phyloP scores from a whole-genome alignment of 2,113 vertebrate genomes.

The Halichoeres trimaculatus region DNA sequence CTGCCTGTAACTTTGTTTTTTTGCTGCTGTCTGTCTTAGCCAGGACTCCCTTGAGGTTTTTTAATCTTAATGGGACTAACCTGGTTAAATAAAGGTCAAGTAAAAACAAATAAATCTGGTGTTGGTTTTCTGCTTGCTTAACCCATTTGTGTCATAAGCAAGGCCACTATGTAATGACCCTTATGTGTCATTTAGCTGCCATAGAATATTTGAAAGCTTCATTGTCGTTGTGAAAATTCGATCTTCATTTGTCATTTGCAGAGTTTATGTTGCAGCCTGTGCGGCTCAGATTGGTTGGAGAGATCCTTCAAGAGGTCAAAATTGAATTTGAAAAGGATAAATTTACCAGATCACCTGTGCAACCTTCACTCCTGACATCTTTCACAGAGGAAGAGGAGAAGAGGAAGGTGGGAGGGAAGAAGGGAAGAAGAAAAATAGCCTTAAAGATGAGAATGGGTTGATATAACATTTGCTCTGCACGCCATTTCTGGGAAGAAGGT shows the following conservation, averaged over 20 bases:
- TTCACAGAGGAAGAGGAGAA: neutral
- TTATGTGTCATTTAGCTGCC: neutral
- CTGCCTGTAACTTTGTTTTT: no score
- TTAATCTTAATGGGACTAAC: no score
- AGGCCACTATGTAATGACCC: no score
- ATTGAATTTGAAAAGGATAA: neutral
- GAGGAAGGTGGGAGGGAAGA: neutral
- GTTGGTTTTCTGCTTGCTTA: no score
- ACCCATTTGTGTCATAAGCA: no score
- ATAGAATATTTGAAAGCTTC: neutral
- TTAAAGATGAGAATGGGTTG: neutral
- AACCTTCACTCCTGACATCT: neutral
- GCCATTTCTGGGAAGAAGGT: neutral
- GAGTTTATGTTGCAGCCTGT: neutral
- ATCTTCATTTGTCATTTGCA: neutral
- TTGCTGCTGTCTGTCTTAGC: no score
- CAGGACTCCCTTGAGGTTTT: no score
- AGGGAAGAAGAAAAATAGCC: neutral
- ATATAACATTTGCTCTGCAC: neutral
- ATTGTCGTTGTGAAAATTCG: neutral
- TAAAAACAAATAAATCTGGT: no score
- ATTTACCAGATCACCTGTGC: neutral
- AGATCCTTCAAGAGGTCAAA: neutral
- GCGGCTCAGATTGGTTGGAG: neutral
- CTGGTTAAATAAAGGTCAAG: no score